A percentile compares a stretch with the other conserved stretches of the same genome.
These are phyloP conservation scores for Pomatorhinus ruficollis DNA, from an alignment of 2,113 vertebrate genomes.

Conservation along the genomic window DNA sequence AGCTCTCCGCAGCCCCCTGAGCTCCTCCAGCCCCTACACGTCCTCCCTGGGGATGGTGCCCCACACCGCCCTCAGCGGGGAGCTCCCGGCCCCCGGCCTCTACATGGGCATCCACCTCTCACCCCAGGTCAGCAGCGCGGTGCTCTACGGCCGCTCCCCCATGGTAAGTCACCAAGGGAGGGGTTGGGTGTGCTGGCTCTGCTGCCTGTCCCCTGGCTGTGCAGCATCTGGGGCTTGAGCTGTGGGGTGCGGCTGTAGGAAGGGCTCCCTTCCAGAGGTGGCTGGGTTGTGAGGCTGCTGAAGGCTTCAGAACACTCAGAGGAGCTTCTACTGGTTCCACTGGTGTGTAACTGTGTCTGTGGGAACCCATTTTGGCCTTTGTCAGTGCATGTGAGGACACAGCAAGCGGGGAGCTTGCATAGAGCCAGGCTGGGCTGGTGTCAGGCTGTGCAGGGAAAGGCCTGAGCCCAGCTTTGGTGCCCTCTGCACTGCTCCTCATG, in stretches of 20 bases:
- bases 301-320: rapidly evolving
- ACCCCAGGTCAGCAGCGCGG: constrained; percentile 83
- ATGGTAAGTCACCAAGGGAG: constrained; percentile 72
- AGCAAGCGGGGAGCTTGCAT: neutral
- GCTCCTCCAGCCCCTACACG: constrained; percentile 18
- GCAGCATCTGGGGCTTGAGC: neutral
- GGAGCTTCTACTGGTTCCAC: neutral
- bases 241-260: rapidly evolving
- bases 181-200: neutral
- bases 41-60: constrained; percentile 85
- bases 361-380: neutral
- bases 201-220: neutral
- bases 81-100: constrained; percentile 81
- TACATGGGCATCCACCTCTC: constrained; percentile 86
- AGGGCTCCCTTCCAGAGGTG: neutral
- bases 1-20: constrained; percentile 87
- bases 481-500: neutral
- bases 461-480: too few relatives aligned
- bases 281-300: neutral
- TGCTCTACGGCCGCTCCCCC: constrained; percentile 82
- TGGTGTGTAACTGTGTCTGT: neutral
- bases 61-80: constrained; percentile 81
- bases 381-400: neutral
- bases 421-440: neutral
- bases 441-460: neutral